Evolutionary conservation across 2,888 invertebrate species (phyloP).

Genomic region (Hedychridium roseum): DNA sequence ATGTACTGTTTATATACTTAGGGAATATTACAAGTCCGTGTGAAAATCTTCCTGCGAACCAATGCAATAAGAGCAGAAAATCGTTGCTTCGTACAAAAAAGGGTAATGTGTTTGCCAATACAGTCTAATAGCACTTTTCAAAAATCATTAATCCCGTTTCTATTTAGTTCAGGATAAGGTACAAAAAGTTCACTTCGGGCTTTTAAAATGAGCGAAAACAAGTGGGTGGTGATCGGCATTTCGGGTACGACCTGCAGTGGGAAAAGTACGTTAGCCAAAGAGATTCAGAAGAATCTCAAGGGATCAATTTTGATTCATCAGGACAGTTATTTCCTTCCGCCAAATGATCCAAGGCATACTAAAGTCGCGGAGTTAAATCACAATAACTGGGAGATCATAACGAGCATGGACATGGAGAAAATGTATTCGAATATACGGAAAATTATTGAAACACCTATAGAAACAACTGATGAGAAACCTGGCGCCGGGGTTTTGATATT

Average conservation of each 20-base stretch:
- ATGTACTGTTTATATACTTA: too few relatives aligned
- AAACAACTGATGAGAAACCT: constrained; percentile 38
- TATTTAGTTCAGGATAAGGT: too few relatives aligned
- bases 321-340: constrained; percentile 78
- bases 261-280: constrained; percentile 77
- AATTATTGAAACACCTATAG: constrained; percentile 51
- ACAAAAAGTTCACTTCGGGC: too few relatives aligned
- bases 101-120: too few relatives aligned
- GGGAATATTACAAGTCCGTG: too few relatives aligned
- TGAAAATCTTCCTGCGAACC: too few relatives aligned
- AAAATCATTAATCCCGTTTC: too few relatives aligned
- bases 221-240: constrained; percentile 73
- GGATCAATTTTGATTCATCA: constrained; percentile 71
- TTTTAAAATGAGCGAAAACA: constrained; percentile 57
- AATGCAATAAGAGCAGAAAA: too few relatives aligned
- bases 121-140: too few relatives aligned
- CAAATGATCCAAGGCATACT: constrained; percentile 72
- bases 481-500: constrained; percentile 70
- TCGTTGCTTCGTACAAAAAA: too few relatives aligned
- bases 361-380: constrained; percentile 73
- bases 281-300: constrained; percentile 64
- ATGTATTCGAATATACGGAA: constrained; percentile 71
- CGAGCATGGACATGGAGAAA: constrained; percentile 76
- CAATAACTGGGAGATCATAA: constrained; percentile 79
- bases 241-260: constrained; percentile 87